Evolutionary conservation across 2,888 invertebrate species (phyloP).

Genomic region (Pammene aurita): DNA sequence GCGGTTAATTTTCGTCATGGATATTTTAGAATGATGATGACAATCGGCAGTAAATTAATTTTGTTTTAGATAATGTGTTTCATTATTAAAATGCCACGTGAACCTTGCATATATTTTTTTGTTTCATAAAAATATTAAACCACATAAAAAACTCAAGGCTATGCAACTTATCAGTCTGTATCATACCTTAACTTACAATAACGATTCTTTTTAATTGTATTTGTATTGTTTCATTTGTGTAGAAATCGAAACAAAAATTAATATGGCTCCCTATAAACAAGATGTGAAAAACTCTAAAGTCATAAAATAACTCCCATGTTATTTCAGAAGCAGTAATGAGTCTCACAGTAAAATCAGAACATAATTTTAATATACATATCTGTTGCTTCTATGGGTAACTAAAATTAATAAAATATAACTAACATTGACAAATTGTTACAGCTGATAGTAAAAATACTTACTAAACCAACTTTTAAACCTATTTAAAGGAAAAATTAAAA

Average conservation of each 20-base stretch:
- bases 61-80: not conserved
- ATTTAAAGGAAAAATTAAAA: too few species aligned
- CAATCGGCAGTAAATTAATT: not conserved
- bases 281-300: not conserved
- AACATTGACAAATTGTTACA: too few species aligned
- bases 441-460: not conserved
- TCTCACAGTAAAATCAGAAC: not conserved
- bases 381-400: not conserved
- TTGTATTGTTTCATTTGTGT: too few species aligned
- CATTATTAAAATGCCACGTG: not conserved
- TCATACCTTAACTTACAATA: too few species aligned
- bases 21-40: not conserved
- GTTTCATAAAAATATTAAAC: too few species aligned
- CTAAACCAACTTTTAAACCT: not conserved
- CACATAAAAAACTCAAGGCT: too few species aligned
- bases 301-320: conserved; percentile 15
- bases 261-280: too few species aligned
- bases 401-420: not conserved
- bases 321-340: conserved; percentile 14
- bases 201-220: too few species aligned
- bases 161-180: too few species aligned
- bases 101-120: not conserved
- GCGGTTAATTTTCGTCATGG: not conserved
- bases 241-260: too few species aligned
- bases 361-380: not conserved